Percentiles rank a stretch among this genome's conserved stretches.
phyloP scores from a whole-genome alignment of 2,888 invertebrate species.

The Cinara cedri region DNA sequence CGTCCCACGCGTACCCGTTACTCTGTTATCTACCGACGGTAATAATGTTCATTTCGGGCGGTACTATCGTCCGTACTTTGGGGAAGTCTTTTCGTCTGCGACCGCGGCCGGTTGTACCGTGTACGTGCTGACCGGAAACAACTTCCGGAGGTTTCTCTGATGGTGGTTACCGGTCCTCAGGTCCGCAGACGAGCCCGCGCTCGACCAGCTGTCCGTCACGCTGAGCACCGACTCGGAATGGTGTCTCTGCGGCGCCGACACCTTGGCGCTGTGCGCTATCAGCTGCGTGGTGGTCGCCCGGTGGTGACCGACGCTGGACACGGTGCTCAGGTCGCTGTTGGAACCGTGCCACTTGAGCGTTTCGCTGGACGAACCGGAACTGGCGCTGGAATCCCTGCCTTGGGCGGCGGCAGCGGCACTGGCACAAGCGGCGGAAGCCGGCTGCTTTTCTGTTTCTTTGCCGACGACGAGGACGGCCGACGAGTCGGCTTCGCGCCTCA shows the following conservation, averaged over 20 bases:
- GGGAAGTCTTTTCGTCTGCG: slow-evolving; percentile 54
- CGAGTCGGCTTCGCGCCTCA: slow-evolving; percentile 70
- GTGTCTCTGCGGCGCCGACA: slow-evolving; percentile 78
- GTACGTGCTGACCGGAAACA: slow-evolving; percentile 75
- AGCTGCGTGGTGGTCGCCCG: slow-evolving; percentile 65
- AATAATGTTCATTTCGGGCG: background rate
- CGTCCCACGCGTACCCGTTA: too few species aligned
- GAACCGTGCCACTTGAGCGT: slow-evolving; percentile 75
- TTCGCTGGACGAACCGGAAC: slow-evolving; percentile 69
- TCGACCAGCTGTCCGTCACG: slow-evolving; percentile 65
- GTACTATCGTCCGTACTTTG: slow-evolving; percentile 45
- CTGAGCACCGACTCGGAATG: slow-evolving; percentile 75
- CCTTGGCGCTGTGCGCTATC: slow-evolving; percentile 78
- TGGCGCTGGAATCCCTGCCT: slow-evolving; percentile 60
- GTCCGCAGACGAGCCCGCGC: background rate
- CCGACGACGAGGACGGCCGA: slow-evolving; percentile 63
- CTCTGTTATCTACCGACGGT: too few species aligned
- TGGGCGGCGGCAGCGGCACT: background rate
- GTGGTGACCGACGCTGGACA: slow-evolving; percentile 58
- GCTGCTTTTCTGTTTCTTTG: slow-evolving; percentile 19
- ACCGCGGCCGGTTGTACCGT: slow-evolving; percentile 66
- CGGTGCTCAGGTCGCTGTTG: slow-evolving; percentile 57
- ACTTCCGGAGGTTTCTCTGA: slow-evolving; percentile 67
- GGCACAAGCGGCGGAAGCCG: too few species aligned
- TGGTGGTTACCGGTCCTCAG: slow-evolving; percentile 58